Evolutionary conservation across 2,888 invertebrate species (phyloP), one percentile per base, ranked within the genome.

Genomic region (Aplocera efformata): DNA sequence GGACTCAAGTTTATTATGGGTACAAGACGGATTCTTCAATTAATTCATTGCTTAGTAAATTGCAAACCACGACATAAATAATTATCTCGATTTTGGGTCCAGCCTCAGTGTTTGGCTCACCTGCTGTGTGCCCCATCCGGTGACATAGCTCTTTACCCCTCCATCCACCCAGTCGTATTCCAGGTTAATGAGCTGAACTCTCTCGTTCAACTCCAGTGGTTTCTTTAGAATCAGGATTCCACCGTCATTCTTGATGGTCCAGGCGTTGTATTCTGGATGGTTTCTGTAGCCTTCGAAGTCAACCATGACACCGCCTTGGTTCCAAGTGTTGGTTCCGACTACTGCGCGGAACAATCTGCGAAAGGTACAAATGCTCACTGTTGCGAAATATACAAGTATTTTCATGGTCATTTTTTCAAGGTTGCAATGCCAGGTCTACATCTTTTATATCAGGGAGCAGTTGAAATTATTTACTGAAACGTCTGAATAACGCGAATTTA

Each of bases 81-180:
- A n/a, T n/a, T n/a, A n/a, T n/a, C n/a, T n/a, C n/a, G n/a, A n/a
- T n/a, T n/a, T n/a, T n/a, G n/a, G n/a, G n/a, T n/a, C n/a, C 13
- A 17, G 13, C 13, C 13, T n/a, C 13, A 17, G 2, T 17, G 13
- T 17, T 17, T 17, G 2, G 61, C 65, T 65, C 36, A 79, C 80
- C 42, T 49, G 43, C 4, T 63, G 67, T 13, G 72, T 64, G 7
- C 80, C 80, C 77, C 77, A 80, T 1, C 80, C 80, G 32, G 75
- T 67, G 1, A 62, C 75, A 8, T 52, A 53, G 1, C 56, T 31
- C 0, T 1, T 1, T 0, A 72, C 53, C 0, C 62, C 67, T 0
- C n/a, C 56, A 0, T 29, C 60, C 1, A 67, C 50, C 21, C 32
- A 33, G 0, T 49, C 40, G 33, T 43, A 67, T 26, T 45, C 53